Evolutionary conservation across 2,797 vertebrate genomes (phyloP), one percentile per base, ranked within the genome.

Genomic region (Brachymystax lenok): DNA sequence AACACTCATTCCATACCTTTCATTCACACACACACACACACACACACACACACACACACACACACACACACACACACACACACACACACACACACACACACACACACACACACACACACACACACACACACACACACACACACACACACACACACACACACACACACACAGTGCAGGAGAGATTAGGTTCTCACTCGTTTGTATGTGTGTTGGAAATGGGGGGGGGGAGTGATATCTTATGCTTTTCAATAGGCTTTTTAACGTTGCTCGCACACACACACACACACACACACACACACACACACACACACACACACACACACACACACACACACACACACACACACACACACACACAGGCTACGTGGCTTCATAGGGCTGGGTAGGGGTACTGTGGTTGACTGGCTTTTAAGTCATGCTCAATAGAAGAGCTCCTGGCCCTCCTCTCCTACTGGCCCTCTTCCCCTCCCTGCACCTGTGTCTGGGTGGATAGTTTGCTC

Each of bases 381-480:
- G 83, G 88, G 87, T 88, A 88, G 84, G 89, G 88, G 91, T 88
- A 88, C 81, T 91, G 91, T 86, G 92, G 91, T 91, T 89, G 89
- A 92, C 92, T 91, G 87, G 88, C 89, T 92, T 92, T 91, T 89
- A 88, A 92, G 91, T 91, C 90, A 91, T 90, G 90, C 91, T 91
- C 90, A 81, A 85, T 86, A 83, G 89, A 91, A 85, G 89, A 86
- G 79, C 86, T 86, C 85, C 86, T 91, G 91, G 91, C 90, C 88
- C 86, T 87, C 78, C 88, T 89, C 87, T 90, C 84, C 87, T 85
- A 87, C 89, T 92, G 90, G 90, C 90, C 83, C 88, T 73, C 82
- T 63, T 63, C 87, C 86, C 16, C 82, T 81, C 90, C 85, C 86
- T 89, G 92, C 91, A 92, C 92, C 92, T 93, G 92, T 87, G 89